These are phyloP conservation scores for Digitonthophagus gazella DNA, from an alignment of 2,888 invertebrate species.

Conservation along the genomic window DNA sequence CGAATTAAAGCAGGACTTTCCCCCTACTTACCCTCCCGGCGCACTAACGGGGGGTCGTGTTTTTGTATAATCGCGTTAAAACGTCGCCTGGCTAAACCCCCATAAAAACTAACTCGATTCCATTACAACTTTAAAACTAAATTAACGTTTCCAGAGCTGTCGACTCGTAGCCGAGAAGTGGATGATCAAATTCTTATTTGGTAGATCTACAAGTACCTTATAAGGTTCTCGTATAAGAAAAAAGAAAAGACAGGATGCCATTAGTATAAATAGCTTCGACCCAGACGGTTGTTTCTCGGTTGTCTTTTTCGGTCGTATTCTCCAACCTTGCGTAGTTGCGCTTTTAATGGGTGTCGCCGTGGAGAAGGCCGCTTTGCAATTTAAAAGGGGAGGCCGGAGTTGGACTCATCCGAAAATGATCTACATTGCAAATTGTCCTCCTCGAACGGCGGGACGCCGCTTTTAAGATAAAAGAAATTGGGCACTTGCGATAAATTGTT, in stretches of 20 bases:
- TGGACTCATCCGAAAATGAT: slow-evolving; percentile 6
- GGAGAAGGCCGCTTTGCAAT: not conserved
- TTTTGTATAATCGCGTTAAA: not conserved
- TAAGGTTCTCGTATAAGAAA: not conserved
- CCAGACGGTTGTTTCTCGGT: not conserved
- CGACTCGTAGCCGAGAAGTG: not conserved
- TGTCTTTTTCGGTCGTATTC: not conserved
- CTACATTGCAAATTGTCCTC: slow-evolving; percentile 12
- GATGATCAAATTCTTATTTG: not conserved
- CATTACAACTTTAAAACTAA: not conserved
- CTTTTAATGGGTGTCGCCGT: not conserved
- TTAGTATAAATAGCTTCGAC: not conserved
- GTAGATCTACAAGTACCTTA: not conserved
- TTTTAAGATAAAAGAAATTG: slow-evolving; percentile 12
- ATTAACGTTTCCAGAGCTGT: not conserved
- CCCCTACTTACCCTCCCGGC: not conserved
- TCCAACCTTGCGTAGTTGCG: not conserved
- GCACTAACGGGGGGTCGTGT: not conserved
- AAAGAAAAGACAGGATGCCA: not conserved
- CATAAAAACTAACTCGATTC: too few relatives aligned
- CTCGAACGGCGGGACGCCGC: slow-evolving; percentile 5
- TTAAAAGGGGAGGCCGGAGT: slow-evolving; percentile 5
- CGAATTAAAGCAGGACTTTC: not conserved
- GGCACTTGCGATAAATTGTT: not conserved
- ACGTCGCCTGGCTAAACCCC: not conserved